Evolutionary conservation across 1,140 invertebrate genomes (phyloP).

Genomic region (Manduca sexta): DNA sequence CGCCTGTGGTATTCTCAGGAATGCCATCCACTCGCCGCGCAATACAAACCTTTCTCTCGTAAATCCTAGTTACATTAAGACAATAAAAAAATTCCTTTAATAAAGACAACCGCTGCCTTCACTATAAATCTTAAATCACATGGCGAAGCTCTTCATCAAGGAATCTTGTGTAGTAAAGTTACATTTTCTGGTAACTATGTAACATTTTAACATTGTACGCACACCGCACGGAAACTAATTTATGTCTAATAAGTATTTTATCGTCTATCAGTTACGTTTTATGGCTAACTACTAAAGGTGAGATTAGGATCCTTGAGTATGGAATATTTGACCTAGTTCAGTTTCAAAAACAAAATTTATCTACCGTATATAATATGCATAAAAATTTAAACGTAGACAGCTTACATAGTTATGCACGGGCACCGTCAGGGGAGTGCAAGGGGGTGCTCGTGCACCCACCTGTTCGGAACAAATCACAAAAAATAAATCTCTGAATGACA

Average conservation of each 20-base stretch:
- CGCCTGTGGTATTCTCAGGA: too few species aligned
- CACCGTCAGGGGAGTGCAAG: too few species aligned
- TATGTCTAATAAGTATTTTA: conserved; percentile 52
- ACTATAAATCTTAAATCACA: background rate
- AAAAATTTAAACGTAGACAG: too few species aligned
- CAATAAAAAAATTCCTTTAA: background rate
- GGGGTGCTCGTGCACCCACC: too few species aligned
- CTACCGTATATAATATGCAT: too few species aligned
- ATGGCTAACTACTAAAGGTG: conserved; percentile 25
- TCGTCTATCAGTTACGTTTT: conserved; percentile 44
- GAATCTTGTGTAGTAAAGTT: conserved; percentile 6
- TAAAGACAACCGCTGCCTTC: background rate
- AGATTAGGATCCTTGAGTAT: conserved; percentile 8
- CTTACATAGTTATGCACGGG: too few species aligned
- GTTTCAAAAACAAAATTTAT: too few species aligned
- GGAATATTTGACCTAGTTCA: too few species aligned
- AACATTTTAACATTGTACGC: conserved; percentile 22
- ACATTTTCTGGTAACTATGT: conserved; percentile 28
- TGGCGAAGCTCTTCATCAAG: background rate
- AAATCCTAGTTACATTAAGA: background rate
- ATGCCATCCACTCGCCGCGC: too few species aligned
- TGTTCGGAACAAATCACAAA: too few species aligned
- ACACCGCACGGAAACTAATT: conserved; percentile 40
- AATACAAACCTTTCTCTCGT: too few species aligned
- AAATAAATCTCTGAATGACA: too few species aligned